These are phyloP conservation scores for Haemorhous mexicanus DNA, from an alignment of 2,113 vertebrate genomes.

Conservation along the genomic window DNA sequence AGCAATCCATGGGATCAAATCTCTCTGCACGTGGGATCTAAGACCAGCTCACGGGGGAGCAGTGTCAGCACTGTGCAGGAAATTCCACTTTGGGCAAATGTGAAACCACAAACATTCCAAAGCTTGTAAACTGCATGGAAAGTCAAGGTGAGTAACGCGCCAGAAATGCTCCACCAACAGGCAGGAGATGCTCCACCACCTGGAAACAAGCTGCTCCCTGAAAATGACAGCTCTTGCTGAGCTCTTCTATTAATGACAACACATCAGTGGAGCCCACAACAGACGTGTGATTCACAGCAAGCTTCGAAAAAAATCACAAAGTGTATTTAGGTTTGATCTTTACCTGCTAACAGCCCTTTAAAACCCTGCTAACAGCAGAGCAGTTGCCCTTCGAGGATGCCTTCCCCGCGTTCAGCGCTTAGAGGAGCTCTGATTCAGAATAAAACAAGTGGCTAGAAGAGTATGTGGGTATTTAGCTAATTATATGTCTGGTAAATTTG, in stretches of 20 bases:
- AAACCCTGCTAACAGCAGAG: not conserved
- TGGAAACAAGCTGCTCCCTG: not conserved
- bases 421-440: conserved; percentile 44
- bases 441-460: conserved; percentile 54
- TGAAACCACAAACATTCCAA: not conserved
- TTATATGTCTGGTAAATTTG: conserved; percentile 59
- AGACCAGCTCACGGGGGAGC: not conserved
- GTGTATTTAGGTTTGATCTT: not conserved
- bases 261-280: rapidly evolving
- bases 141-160: not conserved
- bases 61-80: not conserved
- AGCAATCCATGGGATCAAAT: not conserved
- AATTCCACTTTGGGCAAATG: not conserved
- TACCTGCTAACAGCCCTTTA: not conserved
- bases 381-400: not conserved
- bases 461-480: conserved; percentile 67
- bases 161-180: not conserved
- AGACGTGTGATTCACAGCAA: not conserved
- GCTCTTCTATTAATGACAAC: not conserved
- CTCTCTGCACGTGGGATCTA: not conserved
- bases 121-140: not conserved
- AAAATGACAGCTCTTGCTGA: not conserved
- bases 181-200: not conserved
- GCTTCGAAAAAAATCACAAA: not conserved
- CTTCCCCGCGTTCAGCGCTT: not conserved